Percentiles rank a stretch among this genome's conserved stretches.
phyloP scores from a whole-genome alignment of 2,888 invertebrate species.

The Drosophila melanosoma region DNA sequence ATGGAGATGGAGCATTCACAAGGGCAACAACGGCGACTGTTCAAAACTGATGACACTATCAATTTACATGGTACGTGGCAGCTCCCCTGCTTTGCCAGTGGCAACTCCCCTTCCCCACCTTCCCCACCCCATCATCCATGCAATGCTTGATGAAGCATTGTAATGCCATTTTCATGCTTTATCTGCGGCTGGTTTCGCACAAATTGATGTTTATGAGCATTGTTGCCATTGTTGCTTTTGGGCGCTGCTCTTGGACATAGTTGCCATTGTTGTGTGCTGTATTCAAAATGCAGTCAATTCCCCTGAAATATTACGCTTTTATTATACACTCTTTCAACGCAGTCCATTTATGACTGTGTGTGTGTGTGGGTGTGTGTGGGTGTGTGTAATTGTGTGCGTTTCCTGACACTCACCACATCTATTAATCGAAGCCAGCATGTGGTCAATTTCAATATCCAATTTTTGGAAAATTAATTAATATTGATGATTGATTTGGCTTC shows the following conservation, averaged over 20 bases:
- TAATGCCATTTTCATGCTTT: constrained; percentile 71
- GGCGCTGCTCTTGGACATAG: not conserved
- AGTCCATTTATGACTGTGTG: constrained; percentile 1
- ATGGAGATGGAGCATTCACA: not conserved
- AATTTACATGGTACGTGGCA: constrained; percentile 50
- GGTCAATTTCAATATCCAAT: not conserved
- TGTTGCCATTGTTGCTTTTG: constrained; percentile 5
- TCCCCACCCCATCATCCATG: not conserved
- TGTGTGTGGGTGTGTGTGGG: constrained; percentile 17
- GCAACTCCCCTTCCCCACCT: not conserved
- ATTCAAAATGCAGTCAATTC: constrained; percentile 70
- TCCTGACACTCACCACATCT: constrained; percentile 1
- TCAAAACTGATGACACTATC: constrained; percentile 77
- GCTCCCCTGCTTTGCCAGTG: not conserved
- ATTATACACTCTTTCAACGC: constrained; percentile 46
- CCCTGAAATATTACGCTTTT: constrained; percentile 70
- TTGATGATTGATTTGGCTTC: not conserved
- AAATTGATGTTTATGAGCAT: constrained; percentile 58
- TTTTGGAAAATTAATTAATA: not conserved
- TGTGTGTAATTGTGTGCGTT: constrained; percentile 3
- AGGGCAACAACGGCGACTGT: constrained; percentile 48
- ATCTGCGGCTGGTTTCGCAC: constrained; percentile 64
- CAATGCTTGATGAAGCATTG: constrained; percentile 53
- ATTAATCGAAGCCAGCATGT: not conserved
- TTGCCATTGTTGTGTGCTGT: constrained; percentile 15